A percentile compares a stretch with the other conserved stretches of the same genome.
Evolutionary conservation across 2,113 vertebrate species (phyloP).

Genomic region (Channa maculata): DNA sequence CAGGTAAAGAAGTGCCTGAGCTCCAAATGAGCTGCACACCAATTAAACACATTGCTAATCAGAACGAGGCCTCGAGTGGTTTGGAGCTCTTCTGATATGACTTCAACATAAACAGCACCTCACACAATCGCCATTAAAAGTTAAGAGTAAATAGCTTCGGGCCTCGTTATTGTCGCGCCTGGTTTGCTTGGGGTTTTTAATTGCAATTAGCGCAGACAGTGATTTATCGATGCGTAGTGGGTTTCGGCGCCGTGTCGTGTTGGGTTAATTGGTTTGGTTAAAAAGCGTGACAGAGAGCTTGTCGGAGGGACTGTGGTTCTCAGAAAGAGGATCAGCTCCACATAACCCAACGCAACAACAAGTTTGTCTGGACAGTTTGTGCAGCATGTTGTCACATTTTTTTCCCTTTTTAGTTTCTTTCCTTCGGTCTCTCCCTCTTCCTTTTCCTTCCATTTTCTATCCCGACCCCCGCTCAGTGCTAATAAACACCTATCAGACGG

Average conservation of each 20-base stretch:
- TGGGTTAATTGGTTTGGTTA: conserved; percentile 82
- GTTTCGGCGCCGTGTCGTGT: conserved; percentile 53
- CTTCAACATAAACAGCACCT: conserved; percentile 60
- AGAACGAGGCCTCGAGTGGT: conserved; percentile 50
- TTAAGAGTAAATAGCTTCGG: conserved; percentile 68
- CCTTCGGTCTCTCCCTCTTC: background rate
- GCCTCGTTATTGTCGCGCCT: conserved; percentile 72
- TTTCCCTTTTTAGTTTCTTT: too few relatives aligned
- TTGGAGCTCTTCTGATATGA: conserved; percentile 60
- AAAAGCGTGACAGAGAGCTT: conserved; percentile 73
- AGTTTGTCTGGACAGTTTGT: conserved; percentile 7
- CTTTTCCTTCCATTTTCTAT: conserved; percentile 10
- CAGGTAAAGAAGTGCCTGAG: background rate
- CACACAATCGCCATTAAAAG: conserved; percentile 65
- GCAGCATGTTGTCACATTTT: background rate
- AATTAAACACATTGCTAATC: conserved; percentile 32
- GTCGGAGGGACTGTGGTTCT: conserved; percentile 27
- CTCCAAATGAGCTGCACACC: conserved; percentile 32
- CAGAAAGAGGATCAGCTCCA: conserved; percentile 9
- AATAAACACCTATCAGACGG: conserved; percentile 22
- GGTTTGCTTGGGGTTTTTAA: conserved; percentile 76
- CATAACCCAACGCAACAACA: conserved; percentile 11
- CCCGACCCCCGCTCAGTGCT: background rate
- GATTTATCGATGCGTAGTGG: conserved; percentile 76
- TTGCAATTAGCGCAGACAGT: conserved; percentile 79